Evolutionary conservation across 2,797 vertebrate genomes (phyloP).

Genomic region (Crotalus adamanteus): DNA sequence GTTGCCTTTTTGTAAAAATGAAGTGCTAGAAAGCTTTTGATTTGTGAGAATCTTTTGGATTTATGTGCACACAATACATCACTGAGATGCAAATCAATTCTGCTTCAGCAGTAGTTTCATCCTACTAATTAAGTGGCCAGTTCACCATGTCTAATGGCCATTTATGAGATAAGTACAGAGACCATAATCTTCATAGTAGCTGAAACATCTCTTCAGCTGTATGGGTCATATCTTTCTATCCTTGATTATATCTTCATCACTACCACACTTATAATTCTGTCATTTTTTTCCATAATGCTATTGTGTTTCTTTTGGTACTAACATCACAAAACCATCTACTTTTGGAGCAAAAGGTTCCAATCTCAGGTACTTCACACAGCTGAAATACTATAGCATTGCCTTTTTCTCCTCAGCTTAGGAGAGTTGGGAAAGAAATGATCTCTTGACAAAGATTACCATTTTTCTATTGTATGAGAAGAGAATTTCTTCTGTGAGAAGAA

Average conservation of each 20-base stretch:
- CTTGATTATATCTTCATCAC: background rate
- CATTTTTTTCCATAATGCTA: background rate
- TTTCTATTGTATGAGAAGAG: background rate
- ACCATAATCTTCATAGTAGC: background rate
- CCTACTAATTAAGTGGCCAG: background rate
- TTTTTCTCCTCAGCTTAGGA: background rate
- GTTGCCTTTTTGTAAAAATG: constrained; percentile 22
- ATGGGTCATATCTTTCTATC: background rate
- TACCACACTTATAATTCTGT: background rate
- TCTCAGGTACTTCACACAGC: background rate
- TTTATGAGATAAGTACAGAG: background rate
- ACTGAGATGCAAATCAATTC: background rate
- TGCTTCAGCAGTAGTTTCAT: background rate
- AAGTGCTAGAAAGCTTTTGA: constrained; percentile 2
- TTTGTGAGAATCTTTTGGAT: background rate
- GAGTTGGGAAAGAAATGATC: background rate
- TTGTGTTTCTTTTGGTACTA: background rate
- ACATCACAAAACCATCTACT: background rate
- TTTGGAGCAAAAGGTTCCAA: background rate
- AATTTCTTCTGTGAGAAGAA: background rate
- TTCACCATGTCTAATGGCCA: background rate
- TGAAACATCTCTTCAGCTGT: background rate
- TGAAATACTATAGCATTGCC: background rate
- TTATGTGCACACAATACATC: background rate
- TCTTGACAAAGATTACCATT: background rate